phyloP scores from a whole-genome alignment of 1,140 invertebrate genomes.

The Maconellicoccus hirsutus region DNA sequence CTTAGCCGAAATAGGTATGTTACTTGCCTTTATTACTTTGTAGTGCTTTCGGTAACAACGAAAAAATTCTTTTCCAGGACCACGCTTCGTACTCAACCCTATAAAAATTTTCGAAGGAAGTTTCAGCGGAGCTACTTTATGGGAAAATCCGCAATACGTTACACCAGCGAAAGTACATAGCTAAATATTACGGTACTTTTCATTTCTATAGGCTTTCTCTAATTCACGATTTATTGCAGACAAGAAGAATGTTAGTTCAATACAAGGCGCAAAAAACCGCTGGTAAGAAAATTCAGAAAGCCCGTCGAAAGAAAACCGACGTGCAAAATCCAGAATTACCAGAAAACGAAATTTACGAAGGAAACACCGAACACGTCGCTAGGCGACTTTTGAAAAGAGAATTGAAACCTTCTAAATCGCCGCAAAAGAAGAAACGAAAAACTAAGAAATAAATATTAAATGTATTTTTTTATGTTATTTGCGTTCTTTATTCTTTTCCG shows the following conservation, averaged over 20 bases:
- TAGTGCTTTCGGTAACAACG: neutral
- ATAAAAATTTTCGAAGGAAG: constrained; percentile 88
- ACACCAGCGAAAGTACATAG: constrained; percentile 65
- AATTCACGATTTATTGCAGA: neutral
- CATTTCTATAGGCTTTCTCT: neutral
- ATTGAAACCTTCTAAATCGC: neutral
- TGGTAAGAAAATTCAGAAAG: neutral
- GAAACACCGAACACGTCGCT: neutral
- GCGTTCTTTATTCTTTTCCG: no score
- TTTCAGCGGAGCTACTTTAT: constrained; percentile 82
- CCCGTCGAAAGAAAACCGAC: neutral
- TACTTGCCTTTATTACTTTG: neutral
- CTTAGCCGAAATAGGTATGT: constrained; percentile 77
- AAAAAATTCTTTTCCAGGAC: constrained; percentile 43
- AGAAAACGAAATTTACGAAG: constrained; percentile 1
- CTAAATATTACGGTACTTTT: neutral
- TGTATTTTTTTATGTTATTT: no score
- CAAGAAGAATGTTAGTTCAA: neutral
- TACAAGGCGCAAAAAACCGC: neutral
- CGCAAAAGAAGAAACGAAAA: neutral
- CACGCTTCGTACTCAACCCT: constrained; percentile 90
- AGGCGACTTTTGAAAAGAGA: neutral
- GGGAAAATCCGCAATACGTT: constrained; percentile 86
- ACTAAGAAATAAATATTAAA: no score
- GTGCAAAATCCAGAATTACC: neutral